Percentiles rank a stretch among this genome's conserved stretches.
phyloP scores from a whole-genome alignment of 2,888 invertebrate species.

The Andrena bucephala region DNA sequence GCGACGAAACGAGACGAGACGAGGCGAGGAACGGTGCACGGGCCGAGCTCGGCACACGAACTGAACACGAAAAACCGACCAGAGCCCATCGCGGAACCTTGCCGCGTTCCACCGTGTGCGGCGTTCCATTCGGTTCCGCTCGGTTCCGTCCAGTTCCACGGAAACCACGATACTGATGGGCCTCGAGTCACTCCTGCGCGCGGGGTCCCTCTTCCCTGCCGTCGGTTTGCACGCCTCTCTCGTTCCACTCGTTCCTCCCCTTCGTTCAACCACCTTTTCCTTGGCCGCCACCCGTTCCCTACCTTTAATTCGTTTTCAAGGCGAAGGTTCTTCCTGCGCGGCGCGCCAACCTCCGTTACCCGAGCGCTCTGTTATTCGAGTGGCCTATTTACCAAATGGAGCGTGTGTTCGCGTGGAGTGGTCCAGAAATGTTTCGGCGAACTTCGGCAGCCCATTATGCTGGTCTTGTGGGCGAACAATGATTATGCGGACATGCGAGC shows the following conservation, averaged over 20 bases:
- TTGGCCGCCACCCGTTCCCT: constrained; percentile 11
- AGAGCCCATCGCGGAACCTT: constrained; percentile 63
- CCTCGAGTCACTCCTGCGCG: constrained; percentile 27
- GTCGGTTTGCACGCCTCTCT: constrained; percentile 25
- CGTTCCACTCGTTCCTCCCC: constrained; percentile 40
- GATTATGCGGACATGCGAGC: no score
- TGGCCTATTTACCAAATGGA: background rate
- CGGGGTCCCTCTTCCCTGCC: constrained; percentile 19
- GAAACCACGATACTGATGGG: constrained; percentile 69
- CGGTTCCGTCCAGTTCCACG: constrained; percentile 71
- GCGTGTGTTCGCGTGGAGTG: no score
- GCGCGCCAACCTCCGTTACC: background rate
- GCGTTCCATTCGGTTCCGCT: constrained; percentile 68
- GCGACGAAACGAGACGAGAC: constrained; percentile 26
- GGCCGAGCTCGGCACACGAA: constrained; percentile 71
- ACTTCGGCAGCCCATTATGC: no score
- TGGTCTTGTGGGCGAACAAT: no score
- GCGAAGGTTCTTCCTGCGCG: background rate
- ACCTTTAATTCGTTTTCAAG: background rate
- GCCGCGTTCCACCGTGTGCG: constrained; percentile 51
- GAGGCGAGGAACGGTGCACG: constrained; percentile 56
- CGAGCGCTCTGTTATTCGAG: background rate
- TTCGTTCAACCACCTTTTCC: constrained; percentile 39
- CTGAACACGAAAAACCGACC: constrained; percentile 72
- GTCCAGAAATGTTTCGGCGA: no score